phyloP scores from a whole-genome alignment of 2,113 vertebrate genomes.

The Dermatemys mawii region DNA sequence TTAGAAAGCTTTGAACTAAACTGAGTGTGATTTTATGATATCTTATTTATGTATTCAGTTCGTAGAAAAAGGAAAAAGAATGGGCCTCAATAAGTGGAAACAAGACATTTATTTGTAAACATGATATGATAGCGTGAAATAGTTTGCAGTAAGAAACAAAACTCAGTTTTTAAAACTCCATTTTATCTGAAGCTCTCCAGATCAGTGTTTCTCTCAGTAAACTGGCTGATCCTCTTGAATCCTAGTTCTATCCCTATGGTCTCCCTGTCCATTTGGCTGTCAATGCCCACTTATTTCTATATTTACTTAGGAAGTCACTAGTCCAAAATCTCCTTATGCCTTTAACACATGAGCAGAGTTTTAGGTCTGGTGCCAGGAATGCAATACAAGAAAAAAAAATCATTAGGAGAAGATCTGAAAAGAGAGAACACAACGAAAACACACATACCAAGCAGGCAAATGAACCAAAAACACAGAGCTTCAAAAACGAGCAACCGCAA shows the following conservation, averaged over 20 bases:
- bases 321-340: conserved; percentile 63
- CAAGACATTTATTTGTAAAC: conserved; percentile 49
- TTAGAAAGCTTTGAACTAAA: conserved; percentile 52
- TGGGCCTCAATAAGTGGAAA: conserved; percentile 39
- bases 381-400: neutral
- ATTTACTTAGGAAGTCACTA: conserved; percentile 59
- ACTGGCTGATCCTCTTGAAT: conserved; percentile 55
- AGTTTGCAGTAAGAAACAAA: conserved; percentile 29
- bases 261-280: conserved; percentile 14
- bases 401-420: neutral
- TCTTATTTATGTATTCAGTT: conserved; percentile 2
- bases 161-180: neutral
- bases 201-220: conserved; percentile 58
- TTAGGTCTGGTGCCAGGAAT: conserved; percentile 46
- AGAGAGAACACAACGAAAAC: neutral
- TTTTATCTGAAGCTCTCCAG: neutral
- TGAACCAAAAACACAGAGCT: conserved; percentile 45
- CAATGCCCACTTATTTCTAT: conserved; percentile 52
- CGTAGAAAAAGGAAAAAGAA: conserved; percentile 58
- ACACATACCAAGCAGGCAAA: conserved; percentile 61
- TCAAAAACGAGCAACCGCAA: conserved; percentile 62
- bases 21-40: conserved; percentile 11
- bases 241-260: neutral
- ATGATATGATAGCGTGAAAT: conserved; percentile 11
- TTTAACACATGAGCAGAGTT: conserved; percentile 62